Base-by-base conservation (phyloP, 2,888 invertebrate species). In the Cactoblastis cactorum region DNA sequence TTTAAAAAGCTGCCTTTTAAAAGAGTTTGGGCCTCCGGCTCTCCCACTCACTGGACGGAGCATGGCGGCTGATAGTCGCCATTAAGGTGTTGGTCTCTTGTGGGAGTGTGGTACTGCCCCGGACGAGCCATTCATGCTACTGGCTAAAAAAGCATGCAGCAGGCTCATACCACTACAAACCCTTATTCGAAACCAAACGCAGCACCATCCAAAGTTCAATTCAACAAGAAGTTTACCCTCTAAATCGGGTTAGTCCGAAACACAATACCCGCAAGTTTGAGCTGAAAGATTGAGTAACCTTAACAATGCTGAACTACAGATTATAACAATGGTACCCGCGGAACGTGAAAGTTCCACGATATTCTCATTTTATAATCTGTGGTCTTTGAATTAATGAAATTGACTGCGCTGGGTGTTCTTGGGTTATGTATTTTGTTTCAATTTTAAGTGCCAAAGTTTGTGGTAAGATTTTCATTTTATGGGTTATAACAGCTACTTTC, bases 201-300 rank as follows among this genome's bases (percentile, higher is more conserved):
- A 48, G 35, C 48, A 53, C 53, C 55, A 61, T 68, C 56, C 61
- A 46, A 55, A 51, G 56, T 62, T 67, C 63, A 65, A 67, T 74
- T 70, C 73, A 72, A 71, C 69, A 69, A 68, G 62, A 54, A 56
- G 69, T 67, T 75, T 68, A 63, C 57, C 45, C 53, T 53, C 50
- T 57, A 49, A 67, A 59, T 62, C 63, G 28, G 59, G 61, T 62
- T 65, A 58, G 66, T 59, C 63, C 60, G 51, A 65, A 68, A 65
- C 63, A 62, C 55, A 54, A 50, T 55, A 53, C 49, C 45, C 48
- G 14, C 45, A 59, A 70, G 58, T 69, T 62, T 49, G 51, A 34
- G 43, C 55, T 56, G 55, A 62, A 63, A 61, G 59, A 71, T 71
- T 70, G 70, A 73, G 67, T 67, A 52, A 53, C 54, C 34, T 9